Conservation (phyloP, 2,797 vertebrate genomes). For the Heliangelus exortis region DNA sequence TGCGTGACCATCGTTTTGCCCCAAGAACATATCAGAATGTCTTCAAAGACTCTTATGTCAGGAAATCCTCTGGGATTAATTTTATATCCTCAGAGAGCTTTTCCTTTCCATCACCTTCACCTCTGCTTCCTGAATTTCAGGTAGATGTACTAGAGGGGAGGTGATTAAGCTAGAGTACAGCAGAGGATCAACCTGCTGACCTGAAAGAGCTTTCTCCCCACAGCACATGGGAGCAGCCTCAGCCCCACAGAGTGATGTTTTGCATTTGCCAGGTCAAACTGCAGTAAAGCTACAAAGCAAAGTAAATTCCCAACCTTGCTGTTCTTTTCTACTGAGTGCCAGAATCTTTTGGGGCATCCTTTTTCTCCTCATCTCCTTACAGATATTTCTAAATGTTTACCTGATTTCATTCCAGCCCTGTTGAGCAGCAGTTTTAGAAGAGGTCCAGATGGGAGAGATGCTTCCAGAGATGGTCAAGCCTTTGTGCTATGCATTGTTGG, state of each 20-base stretch:
- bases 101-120: not conserved
- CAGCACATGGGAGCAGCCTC: not conserved
- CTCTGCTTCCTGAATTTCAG: not conserved
- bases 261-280: not conserved
- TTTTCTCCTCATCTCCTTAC: not conserved
- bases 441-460: not conserved
- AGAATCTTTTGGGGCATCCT: not conserved
- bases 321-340: not conserved
- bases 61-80: conserved; percentile 46
- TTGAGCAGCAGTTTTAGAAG: not conserved
- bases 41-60: conserved; percentile 29
- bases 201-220: not conserved
- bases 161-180: not conserved
- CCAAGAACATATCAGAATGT: not conserved
- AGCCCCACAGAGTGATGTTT: fast-evolving
- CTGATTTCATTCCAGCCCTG: not conserved
- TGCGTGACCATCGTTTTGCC: not conserved
- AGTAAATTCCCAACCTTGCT: not conserved
- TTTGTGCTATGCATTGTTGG: not conserved
- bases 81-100: not conserved
- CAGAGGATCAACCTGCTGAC: not conserved
- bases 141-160: not conserved
- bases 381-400: not conserved
- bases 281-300: not conserved
- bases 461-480: not conserved